A percentile compares a stretch with the other conserved stretches of the same genome.
Conservation (phyloP, 2,888 invertebrate species). For the Masnerella sp. region DNA sequence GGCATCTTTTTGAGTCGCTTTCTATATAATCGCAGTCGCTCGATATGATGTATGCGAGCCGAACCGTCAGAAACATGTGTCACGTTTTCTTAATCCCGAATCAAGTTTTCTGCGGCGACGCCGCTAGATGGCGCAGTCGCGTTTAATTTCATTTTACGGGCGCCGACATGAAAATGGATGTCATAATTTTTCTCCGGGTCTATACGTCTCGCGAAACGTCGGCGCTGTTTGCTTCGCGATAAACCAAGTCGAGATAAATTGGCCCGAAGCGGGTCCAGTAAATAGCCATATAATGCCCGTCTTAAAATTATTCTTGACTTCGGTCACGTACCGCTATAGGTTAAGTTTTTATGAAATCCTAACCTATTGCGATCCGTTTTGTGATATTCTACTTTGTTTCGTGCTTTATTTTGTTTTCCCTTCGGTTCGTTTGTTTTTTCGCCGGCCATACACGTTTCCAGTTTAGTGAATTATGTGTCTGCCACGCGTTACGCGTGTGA, state of each 20-base stretch:
- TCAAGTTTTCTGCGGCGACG: neutral
- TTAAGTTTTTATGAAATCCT: conserved; percentile 39
- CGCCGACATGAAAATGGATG: conserved; percentile 36
- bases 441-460: conserved; percentile 6
- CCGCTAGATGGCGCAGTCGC: conserved; percentile 4
- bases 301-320: conserved; percentile 48
- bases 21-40: conserved; percentile 43
- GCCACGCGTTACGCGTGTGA: conserved; percentile 24
- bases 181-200: conserved; percentile 44
- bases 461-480: conserved; percentile 38
- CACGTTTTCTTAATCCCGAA: conserved; percentile 15
- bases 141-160: conserved; percentile 39
- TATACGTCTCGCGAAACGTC: conserved; percentile 44
- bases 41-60: conserved; percentile 52
- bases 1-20: conserved; percentile 31
- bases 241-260: conserved; percentile 56
- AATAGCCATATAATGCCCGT: conserved; percentile 51
- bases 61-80: conserved; percentile 46
- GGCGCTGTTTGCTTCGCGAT: conserved; percentile 52
- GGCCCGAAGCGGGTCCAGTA: conserved; percentile 43
- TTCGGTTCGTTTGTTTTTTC: neutral
- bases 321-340: conserved; percentile 26
- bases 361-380: conserved; percentile 1
- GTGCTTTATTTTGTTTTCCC: conserved; percentile 2
- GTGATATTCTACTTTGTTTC: neutral